Evolutionary conservation across 2,888 invertebrate genomes (phyloP), one percentile per base, ranked within the genome.

Genomic region (Cephus spinipes): DNA sequence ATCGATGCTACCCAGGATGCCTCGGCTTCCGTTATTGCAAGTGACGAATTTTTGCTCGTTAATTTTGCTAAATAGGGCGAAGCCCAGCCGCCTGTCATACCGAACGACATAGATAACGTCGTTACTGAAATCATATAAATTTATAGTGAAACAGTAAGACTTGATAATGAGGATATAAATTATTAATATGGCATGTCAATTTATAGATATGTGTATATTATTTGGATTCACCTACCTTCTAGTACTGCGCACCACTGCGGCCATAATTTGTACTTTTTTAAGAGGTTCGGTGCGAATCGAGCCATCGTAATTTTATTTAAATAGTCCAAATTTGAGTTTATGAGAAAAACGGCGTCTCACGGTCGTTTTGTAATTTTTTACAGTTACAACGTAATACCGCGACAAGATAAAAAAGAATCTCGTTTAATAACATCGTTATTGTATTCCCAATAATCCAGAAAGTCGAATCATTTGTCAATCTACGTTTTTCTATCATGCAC

Each of bases 1-100:
- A 89, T 71, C 1, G 89, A 87, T 3, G 87, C 87, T 32, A 90
- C 85, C 89, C 89, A 89, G 0, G 90, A 89, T 11, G 87, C 84
- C 73, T 89, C 85, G 11, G 74, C 69, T n/a, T 76, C 34, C 2
- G 85, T 87, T 11, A 89, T 76, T 3, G 80, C 77, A 1, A 88
- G 69, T 4, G 83, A 77, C 1, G 87, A 86, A 33, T 85, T 80
- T 4, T 81, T 77, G 0, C 82, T 73, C 0, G 83, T 87, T 30
- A 88, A 78, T 69, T 80, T 81, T 0, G 84, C 84, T 15, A 89
- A 73, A 74, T 86, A 89, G 0, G 89, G 89, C 4, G 89, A 89
- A 0, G 87, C 83, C 89, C 89, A 89, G 11, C 85, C 86, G 36
- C 81, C 83, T 79, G 83, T 83, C 12, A 87, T 77, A 12, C 87